Conservation (phyloP, 2,888 invertebrate species). For the Dastarcus helophoroides region DNA sequence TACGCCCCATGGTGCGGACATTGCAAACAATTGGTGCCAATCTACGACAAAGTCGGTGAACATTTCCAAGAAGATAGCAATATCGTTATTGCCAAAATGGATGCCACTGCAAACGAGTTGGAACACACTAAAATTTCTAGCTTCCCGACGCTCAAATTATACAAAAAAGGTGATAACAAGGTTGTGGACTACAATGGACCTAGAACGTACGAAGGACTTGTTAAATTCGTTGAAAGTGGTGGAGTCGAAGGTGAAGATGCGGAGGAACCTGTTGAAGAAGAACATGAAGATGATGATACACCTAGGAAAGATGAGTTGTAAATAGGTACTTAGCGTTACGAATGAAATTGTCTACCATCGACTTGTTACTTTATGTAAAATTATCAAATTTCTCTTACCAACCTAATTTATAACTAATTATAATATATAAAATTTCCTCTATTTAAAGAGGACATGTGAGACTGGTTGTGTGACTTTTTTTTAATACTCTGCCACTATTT, state of each 20-base stretch:
- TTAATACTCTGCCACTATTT: too few species aligned
- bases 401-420: too few species aligned
- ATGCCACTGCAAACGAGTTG: conserved; percentile 95
- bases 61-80: conserved; percentile 75
- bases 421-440: conserved; percentile 11
- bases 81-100: conserved; percentile 95
- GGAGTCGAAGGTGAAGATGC: conserved; percentile 67
- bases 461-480: conserved; percentile 22
- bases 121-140: conserved; percentile 90
- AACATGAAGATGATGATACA: conserved; percentile 61
- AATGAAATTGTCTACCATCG: conserved; percentile 7
- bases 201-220: conserved; percentile 84
- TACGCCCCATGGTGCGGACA: conserved; percentile 99
- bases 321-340: conserved; percentile 26
- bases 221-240: conserved; percentile 86
- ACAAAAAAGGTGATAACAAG: conserved; percentile 84
- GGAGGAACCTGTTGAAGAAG: conserved; percentile 49
- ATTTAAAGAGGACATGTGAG: conserved; percentile 22
- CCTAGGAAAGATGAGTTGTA: conserved; percentile 72
- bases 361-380: not conserved
- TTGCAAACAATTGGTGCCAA: conserved; percentile 94
- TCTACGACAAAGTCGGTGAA: conserved; percentile 80
- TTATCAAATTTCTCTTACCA: too few species aligned
- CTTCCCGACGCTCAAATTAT: conserved; percentile 91
- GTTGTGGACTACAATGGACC: conserved; percentile 90